These are phyloP conservation scores for Camponotus vicinus DNA, from an alignment of 1,140 invertebrate genomes.

Conservation along the genomic window DNA sequence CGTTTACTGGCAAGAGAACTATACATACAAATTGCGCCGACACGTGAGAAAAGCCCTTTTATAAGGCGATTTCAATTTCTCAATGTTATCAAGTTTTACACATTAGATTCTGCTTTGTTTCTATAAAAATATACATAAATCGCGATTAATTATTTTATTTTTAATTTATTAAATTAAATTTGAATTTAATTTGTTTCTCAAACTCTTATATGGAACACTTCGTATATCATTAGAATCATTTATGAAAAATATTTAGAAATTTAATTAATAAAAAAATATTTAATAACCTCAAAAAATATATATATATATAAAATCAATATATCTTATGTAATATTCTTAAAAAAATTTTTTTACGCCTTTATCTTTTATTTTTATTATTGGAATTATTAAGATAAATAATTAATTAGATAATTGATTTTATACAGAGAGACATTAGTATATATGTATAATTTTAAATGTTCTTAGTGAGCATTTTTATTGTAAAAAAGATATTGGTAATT, in stretches of 20 bases:
- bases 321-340: neutral
- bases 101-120: neutral
- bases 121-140: constrained; percentile 13
- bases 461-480: neutral
- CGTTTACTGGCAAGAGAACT: constrained; percentile 5
- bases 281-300: no score
- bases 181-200: neutral
- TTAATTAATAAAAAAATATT: no score
- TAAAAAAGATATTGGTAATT: neutral
- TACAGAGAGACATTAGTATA: neutral
- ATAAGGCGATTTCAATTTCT: neutral
- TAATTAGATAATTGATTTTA: constrained; percentile 10
- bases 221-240: neutral
- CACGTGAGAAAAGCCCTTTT: neutral
- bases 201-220: neutral
- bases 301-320: neutral
- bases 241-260: no score
- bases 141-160: neutral
- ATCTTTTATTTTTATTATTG: neutral
- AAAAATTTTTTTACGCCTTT: neutral
- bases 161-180: constrained; percentile 3
- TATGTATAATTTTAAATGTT: constrained; percentile 8
- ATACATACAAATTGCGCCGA: constrained; percentile 25
- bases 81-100: neutral
- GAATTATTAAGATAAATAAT: neutral